These are phyloP conservation scores for Torymus auratus DNA, from an alignment of 2,888 invertebrate genomes.

Conservation along the genomic window DNA sequence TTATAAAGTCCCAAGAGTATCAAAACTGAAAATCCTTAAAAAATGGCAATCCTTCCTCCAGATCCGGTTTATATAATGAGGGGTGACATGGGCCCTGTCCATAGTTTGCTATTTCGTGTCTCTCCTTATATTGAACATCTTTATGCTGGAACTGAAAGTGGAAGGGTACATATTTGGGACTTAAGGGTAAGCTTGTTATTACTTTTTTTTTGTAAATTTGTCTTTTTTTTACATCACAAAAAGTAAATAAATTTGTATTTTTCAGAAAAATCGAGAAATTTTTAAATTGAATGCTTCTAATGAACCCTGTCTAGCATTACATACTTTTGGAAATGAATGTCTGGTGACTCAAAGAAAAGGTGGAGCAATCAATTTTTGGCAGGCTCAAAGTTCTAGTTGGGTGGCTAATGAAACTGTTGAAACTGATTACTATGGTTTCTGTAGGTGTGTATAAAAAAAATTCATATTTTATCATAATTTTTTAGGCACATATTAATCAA, in stretches of 20 bases:
- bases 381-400: conserved; percentile 79
- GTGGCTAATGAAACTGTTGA: conserved; percentile 78
- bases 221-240: not conserved
- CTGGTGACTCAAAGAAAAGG: conserved; percentile 87
- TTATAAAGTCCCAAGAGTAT: conserved; percentile 8
- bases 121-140: conserved; percentile 78
- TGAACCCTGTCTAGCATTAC: conserved; percentile 81
- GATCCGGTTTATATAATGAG: conserved; percentile 87
- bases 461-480: not conserved
- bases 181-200: conserved; percentile 80
- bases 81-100: conserved; percentile 85
- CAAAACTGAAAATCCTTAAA: conserved; percentile 6
- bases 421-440: conserved; percentile 84
- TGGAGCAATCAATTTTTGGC: conserved; percentile 84
- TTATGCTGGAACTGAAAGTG: conserved; percentile 86
- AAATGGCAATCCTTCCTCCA: conserved; percentile 84
- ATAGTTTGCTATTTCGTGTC: conserved; percentile 82
- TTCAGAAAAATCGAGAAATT: conserved; percentile 84
- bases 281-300: conserved; percentile 79
- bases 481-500: not conserved
- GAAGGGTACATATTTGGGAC: conserved; percentile 88
- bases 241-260: conserved; percentile 6
- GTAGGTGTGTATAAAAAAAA: conserved; percentile 77
- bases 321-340: conserved; percentile 79
- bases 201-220: not conserved